Conservation (phyloP, 2,797 vertebrate species). For the Semaprochilodus insignis region DNA sequence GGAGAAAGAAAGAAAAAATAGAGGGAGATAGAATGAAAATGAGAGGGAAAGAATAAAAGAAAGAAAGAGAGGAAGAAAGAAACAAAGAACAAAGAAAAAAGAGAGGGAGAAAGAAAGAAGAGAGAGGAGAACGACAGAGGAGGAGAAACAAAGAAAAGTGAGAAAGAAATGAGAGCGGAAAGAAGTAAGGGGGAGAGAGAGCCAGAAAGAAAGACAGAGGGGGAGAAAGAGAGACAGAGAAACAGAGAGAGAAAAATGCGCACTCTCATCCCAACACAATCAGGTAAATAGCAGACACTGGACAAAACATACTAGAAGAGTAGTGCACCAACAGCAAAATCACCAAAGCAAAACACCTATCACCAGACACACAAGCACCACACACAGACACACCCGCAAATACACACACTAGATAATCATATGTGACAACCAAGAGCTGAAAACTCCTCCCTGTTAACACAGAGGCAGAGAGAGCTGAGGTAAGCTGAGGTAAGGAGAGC, state of each 20-base stretch:
- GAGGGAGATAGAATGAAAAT: constrained; percentile 5
- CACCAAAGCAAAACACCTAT: constrained; percentile 26
- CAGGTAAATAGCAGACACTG: constrained; percentile 28
- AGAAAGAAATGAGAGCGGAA: too few relatives aligned
- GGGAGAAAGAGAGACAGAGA: constrained; percentile 10
- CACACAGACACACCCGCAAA: not conserved
- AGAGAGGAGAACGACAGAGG: too few relatives aligned
- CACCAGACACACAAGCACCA: constrained; percentile 44
- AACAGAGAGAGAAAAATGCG: constrained; percentile 20
- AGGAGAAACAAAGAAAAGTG: constrained; percentile 33
- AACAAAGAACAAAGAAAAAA: not conserved
- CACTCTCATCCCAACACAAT: constrained; percentile 36
- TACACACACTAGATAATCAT: not conserved
- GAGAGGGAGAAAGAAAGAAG: constrained; percentile 35
- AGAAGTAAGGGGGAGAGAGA: constrained; percentile 29
- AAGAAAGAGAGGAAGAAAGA: constrained; percentile 46
- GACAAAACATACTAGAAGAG: constrained; percentile 53
- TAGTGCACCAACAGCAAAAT: not conserved
- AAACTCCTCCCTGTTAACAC: not conserved
- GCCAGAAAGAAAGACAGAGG: constrained; percentile 43
- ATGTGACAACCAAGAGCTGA: too few relatives aligned
- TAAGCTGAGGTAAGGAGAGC: constrained; percentile 26
- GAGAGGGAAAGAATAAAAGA: constrained; percentile 59
- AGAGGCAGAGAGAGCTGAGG: not conserved
- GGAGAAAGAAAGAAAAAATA: constrained; percentile 43